Evolutionary conservation across 53 echinoderm and acorn worm genomes (phyloP).

Genomic region (Astropecten irregularis): DNA sequence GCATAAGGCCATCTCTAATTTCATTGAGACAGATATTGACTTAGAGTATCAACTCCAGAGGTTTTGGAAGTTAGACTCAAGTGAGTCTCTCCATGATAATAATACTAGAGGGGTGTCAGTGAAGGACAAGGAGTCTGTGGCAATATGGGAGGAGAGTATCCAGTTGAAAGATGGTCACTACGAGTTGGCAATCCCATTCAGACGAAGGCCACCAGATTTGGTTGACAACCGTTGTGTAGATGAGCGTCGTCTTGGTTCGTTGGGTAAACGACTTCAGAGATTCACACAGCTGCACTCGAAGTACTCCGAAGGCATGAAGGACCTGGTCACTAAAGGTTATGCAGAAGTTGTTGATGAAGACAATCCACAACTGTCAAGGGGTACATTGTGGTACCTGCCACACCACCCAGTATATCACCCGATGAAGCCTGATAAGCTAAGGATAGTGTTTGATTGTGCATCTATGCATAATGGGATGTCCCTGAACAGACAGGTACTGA

Average conservation of each 20-base stretch:
- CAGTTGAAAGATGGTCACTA: conserved; percentile 9
- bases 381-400: conserved; percentile 40
- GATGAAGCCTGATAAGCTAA: too few species aligned
- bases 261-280: conserved; percentile 11
- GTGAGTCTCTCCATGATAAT: neutral
- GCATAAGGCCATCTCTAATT: neutral
- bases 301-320: conserved; percentile 28
- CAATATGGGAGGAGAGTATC: too few species aligned
- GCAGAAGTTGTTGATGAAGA: conserved; percentile 11
- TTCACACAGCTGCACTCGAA: conserved; percentile 1
- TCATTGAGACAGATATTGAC: too few species aligned
- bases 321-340: conserved; percentile 1
- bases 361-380: neutral
- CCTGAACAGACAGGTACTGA: conserved; percentile 32
- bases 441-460: too few species aligned
- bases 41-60: too few species aligned
- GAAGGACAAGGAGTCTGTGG: conserved; percentile 26
- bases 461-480: too few species aligned
- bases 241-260: neutral
- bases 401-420: conserved; percentile 46
- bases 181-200: too few species aligned
- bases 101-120: conserved; percentile 22
- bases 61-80: too few species aligned
- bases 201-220: too few species aligned
- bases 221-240: conserved; percentile 2